phyloP scores from a whole-genome alignment of 2,113 vertebrate species.

The Hepsetus odoe region DNA sequence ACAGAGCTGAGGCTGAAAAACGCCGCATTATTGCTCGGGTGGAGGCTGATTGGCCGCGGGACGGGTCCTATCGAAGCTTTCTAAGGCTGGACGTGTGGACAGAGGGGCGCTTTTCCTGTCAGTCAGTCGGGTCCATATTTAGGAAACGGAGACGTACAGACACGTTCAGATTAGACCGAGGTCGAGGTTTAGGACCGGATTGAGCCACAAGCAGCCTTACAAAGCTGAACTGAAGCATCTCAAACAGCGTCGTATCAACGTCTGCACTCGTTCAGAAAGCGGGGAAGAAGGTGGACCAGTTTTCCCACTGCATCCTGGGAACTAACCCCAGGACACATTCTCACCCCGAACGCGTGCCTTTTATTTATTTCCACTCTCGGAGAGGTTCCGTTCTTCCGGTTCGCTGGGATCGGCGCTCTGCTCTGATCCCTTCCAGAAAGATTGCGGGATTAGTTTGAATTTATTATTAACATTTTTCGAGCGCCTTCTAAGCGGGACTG shows the following conservation, averaged over 20 bases:
- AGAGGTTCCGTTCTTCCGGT: too few species aligned
- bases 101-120: neutral
- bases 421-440: too few species aligned
- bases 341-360: neutral
- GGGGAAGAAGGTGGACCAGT: neutral
- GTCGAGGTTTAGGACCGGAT: too few species aligned
- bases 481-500: too few species aligned
- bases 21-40: neutral
- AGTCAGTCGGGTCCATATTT: too few species aligned
- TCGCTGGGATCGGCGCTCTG: too few species aligned
- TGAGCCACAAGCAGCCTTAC: constrained; percentile 3
- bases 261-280: neutral
- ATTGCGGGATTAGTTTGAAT: too few species aligned
- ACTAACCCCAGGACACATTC: constrained; percentile 14
- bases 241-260: neutral
- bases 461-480: too few species aligned
- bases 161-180: too few species aligned
- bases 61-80: neutral
- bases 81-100: neutral
- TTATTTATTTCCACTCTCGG: neutral
- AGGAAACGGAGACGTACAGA: too few species aligned
- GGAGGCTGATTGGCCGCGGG: neutral
- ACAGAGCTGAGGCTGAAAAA: neutral
- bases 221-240: constrained; percentile 4
- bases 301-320: neutral